phyloP scores from a whole-genome alignment of 2,888 invertebrate species.

The Cryptophagus acutangulus region DNA sequence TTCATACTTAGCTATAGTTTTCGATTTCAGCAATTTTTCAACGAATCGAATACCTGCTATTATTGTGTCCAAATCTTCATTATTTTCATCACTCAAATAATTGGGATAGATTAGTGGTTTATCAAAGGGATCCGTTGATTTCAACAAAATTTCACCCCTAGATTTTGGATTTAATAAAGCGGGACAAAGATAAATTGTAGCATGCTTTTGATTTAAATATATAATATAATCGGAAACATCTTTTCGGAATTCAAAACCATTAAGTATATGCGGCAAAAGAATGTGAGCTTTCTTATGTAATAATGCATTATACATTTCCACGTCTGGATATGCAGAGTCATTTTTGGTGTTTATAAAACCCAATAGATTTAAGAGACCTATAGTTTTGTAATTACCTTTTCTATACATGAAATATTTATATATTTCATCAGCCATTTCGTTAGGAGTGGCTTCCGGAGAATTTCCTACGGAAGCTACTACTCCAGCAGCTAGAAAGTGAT shows the following conservation, averaged over 20 bases:
- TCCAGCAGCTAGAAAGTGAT: constrained; percentile 47
- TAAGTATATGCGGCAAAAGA: constrained; percentile 17
- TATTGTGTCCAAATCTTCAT: constrained; percentile 51
- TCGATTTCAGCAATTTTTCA: constrained; percentile 44
- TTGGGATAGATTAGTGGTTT: constrained; percentile 59
- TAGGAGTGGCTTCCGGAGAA: too few relatives aligned
- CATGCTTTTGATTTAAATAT: constrained; percentile 16
- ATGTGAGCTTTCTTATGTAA: constrained; percentile 39
- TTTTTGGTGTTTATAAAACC: too few relatives aligned
- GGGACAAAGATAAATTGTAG: constrained; percentile 17
- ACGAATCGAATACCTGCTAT: constrained; percentile 51
- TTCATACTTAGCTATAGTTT: constrained; percentile 42
- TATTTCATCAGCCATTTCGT: constrained; percentile 34
- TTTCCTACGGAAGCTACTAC: too few relatives aligned
- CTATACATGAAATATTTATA: constrained; percentile 50
- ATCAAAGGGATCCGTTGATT: constrained; percentile 53
- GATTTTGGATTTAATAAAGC: constrained; percentile 48
- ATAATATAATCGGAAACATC: constrained; percentile 19
- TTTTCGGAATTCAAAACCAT: constrained; percentile 36
- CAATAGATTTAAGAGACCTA: too few relatives aligned
- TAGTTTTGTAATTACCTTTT: constrained; percentile 50
- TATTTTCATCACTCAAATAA: constrained; percentile 56
- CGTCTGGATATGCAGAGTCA: too few relatives aligned
- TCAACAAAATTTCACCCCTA: constrained; percentile 53
- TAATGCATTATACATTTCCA: too few relatives aligned